Percentiles rank a stretch among this genome's conserved stretches.
Evolutionary conservation across 2,888 invertebrate genomes (phyloP).

Genomic region (Ellobium chinense): DNA sequence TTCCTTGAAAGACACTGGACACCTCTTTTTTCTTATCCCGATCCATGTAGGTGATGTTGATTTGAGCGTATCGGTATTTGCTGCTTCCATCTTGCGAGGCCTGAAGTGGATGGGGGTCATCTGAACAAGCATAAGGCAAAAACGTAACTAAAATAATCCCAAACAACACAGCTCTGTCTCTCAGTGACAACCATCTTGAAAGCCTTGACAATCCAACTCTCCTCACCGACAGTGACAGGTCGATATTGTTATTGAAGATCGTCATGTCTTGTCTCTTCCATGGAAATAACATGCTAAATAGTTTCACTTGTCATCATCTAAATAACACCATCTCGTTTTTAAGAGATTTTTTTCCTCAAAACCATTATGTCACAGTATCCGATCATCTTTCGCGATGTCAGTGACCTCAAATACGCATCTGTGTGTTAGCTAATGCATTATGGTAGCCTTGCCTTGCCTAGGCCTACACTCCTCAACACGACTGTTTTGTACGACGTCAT

Average conservation of each 20-base stretch:
- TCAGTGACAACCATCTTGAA: conserved; percentile 35
- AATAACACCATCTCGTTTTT: too few species aligned
- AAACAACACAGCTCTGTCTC: neutral
- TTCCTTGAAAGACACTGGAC: neutral
- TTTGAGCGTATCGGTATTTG: neutral
- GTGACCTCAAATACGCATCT: too few species aligned
- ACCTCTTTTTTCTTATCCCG: neutral
- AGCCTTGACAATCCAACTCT: neutral
- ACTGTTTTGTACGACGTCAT: conserved; percentile 24
- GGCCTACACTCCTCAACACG: neutral
- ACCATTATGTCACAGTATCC: too few species aligned
- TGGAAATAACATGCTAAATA: too few species aligned
- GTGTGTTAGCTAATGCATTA: too few species aligned
- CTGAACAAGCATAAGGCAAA: conserved; percentile 17
- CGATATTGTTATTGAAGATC: too few species aligned
- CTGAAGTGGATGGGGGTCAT: neutral
- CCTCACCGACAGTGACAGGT: neutral
- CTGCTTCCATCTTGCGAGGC: neutral
- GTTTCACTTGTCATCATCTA: too few species aligned
- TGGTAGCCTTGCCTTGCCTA: too few species aligned
- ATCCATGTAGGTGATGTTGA: neutral
- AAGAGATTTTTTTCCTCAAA: too few species aligned
- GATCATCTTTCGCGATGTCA: too few species aligned
- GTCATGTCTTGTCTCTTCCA: too few species aligned
- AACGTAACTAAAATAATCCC: neutral